Conservation (phyloP, 2,113 vertebrate species). For the Emydocephalus ijimae region DNA sequence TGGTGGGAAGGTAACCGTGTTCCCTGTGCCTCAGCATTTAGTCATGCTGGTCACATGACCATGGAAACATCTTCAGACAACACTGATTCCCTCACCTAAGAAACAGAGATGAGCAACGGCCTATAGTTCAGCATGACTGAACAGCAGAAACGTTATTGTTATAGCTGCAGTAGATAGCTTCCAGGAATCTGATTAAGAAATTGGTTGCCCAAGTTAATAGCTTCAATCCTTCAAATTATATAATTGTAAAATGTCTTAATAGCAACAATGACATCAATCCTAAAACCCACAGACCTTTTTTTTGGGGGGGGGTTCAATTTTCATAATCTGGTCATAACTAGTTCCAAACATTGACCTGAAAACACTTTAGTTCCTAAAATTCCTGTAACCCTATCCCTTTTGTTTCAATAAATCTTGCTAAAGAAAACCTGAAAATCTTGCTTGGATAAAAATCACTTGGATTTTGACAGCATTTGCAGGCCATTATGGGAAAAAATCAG, state of each 20-base stretch:
- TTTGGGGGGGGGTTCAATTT: background rate
- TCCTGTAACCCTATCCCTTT: background rate
- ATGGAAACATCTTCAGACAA: background rate
- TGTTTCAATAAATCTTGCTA: background rate
- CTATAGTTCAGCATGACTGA: no score
- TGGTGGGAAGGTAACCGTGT: background rate
- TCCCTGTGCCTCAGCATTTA: background rate
- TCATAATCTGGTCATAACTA: background rate
- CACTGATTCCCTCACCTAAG: background rate
- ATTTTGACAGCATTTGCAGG: background rate
- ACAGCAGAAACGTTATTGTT: no score
- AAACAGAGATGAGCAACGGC: background rate
- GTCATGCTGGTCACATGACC: background rate
- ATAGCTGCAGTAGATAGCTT: background rate
- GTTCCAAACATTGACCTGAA: background rate
- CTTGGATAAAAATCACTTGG: background rate
- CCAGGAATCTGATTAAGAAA: background rate
- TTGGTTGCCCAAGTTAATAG: background rate
- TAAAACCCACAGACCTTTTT: background rate
- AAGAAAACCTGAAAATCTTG: background rate
- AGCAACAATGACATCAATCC: background rate
- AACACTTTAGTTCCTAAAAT: background rate
- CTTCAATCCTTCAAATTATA: background rate
- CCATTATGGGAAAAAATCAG: background rate
- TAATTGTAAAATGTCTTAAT: background rate